Conservation (phyloP, 92 coral and sea anemone species). For the Umimayanthus chanpuru region DNA sequence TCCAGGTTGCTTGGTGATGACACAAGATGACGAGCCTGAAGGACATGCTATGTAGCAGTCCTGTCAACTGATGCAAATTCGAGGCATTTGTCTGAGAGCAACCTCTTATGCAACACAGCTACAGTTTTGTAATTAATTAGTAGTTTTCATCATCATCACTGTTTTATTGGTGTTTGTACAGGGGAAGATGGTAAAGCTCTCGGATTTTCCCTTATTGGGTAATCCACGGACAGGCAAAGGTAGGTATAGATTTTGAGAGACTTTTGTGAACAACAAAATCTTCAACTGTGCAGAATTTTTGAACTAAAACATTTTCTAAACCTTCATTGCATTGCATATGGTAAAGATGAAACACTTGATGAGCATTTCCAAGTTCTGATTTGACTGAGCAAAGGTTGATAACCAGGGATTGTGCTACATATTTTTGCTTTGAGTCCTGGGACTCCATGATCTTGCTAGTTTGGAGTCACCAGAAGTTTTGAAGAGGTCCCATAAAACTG, state of each 20-base stretch:
- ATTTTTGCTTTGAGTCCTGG: too few relatives aligned
- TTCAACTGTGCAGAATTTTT: too few relatives aligned
- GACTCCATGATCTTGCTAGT: too few relatives aligned
- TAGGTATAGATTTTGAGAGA: not conserved
- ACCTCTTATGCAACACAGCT: not conserved
- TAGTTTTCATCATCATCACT: not conserved
- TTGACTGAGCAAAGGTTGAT: too few relatives aligned
- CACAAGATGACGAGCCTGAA: conserved; percentile 94
- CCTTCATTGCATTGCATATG: too few relatives aligned
- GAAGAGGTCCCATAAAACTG: too few relatives aligned
- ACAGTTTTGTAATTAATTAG: too few relatives aligned
- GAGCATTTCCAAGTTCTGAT: too few relatives aligned
- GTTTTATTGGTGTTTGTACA: not conserved
- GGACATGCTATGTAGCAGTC: conserved; percentile 47
- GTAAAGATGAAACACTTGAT: too few relatives aligned
- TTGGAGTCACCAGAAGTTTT: too few relatives aligned
- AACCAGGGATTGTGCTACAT: too few relatives aligned
- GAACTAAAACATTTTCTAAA: too few relatives aligned
- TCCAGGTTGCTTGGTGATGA: conserved; percentile 68
- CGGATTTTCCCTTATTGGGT: not conserved
- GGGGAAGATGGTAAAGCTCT: not conserved
- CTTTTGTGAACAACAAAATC: not conserved
- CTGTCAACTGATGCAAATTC: conserved; percentile 68
- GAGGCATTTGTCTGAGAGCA: conserved; percentile 96
- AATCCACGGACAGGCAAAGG: not conserved